phyloP scores from a whole-genome alignment of 2,113 vertebrate genomes.

The Trematocara unimaculatum region DNA sequence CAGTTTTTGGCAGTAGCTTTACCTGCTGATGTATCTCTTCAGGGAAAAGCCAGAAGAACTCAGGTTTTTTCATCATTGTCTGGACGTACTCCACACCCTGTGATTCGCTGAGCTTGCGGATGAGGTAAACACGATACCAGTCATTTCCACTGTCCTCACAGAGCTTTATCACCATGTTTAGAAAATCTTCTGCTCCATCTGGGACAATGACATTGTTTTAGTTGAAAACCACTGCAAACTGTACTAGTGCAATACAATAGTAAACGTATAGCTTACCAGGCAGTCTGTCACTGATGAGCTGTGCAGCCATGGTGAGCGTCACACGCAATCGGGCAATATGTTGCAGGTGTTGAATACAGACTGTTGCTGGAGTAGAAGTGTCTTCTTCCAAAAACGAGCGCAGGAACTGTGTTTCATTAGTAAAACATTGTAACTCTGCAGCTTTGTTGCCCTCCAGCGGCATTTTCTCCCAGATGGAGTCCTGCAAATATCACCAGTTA shows the following conservation, averaged over 20 bases:
- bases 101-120: constrained; percentile 71
- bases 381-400: not conserved
- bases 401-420: constrained; percentile 61
- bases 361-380: not conserved
- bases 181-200: constrained; percentile 7
- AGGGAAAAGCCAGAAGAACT: constrained; percentile 79
- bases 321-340: constrained; percentile 71
- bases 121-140: constrained; percentile 80
- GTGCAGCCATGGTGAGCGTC: constrained; percentile 69
- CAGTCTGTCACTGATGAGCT: constrained; percentile 27
- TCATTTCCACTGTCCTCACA: constrained; percentile 61
- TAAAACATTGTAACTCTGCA: not conserved
- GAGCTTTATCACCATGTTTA: constrained; percentile 55
- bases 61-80: constrained; percentile 44
- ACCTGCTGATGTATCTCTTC: constrained; percentile 66
- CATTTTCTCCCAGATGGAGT: constrained; percentile 76
- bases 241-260: not conserved
- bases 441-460: constrained; percentile 8
- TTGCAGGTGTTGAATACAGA: constrained; percentile 72
- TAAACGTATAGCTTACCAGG: not conserved
- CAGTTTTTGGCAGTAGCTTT: not conserved
- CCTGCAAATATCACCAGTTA: constrained; percentile 55
- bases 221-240: not conserved
- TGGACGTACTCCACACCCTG: constrained; percentile 75
- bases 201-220: not conserved